These are phyloP conservation scores for Drosophila pachea DNA, from an alignment of 1,140 invertebrate genomes.

Conservation along the genomic window DNA sequence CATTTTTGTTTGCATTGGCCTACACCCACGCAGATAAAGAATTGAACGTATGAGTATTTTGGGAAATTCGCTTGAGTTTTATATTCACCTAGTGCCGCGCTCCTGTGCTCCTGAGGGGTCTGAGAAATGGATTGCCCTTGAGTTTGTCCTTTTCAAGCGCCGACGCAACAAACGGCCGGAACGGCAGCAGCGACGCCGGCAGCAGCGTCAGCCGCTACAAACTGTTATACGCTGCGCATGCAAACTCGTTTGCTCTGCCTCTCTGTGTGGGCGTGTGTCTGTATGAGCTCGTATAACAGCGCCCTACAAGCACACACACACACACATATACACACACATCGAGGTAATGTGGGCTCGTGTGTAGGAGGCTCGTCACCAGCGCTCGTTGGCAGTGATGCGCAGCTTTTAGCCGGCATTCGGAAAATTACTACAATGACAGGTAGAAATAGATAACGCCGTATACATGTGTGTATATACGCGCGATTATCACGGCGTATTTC, in stretches of 20 bases:
- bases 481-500: neutral
- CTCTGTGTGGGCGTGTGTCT: slow-evolving; percentile 31
- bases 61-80: slow-evolving; percentile 4
- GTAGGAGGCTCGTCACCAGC: slow-evolving; percentile 63
- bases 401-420: neutral
- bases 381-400: slow-evolving; percentile 10
- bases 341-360: slow-evolving; percentile 13
- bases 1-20: neutral
- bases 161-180: slow-evolving; percentile 30
- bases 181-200: slow-evolving; percentile 17
- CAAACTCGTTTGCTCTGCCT: slow-evolving; percentile 61
- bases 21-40: neutral
- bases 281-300: slow-evolving; percentile 4
- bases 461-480: neutral
- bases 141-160: slow-evolving; percentile 70
- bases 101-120: slow-evolving; percentile 21
- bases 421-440: neutral
- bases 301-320: slow-evolving; percentile 11
- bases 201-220: slow-evolving; percentile 9
- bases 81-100: slow-evolving; percentile 11
- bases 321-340: neutral
- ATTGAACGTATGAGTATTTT: neutral
- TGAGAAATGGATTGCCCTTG: slow-evolving; percentile 61
- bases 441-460: neutral
- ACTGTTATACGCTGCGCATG: slow-evolving; percentile 60